A percentile compares a stretch with the other conserved stretches of the same genome.
phyloP scores from a whole-genome alignment of 2,797 vertebrate genomes.

The Pantherophis vulpinus region DNA sequence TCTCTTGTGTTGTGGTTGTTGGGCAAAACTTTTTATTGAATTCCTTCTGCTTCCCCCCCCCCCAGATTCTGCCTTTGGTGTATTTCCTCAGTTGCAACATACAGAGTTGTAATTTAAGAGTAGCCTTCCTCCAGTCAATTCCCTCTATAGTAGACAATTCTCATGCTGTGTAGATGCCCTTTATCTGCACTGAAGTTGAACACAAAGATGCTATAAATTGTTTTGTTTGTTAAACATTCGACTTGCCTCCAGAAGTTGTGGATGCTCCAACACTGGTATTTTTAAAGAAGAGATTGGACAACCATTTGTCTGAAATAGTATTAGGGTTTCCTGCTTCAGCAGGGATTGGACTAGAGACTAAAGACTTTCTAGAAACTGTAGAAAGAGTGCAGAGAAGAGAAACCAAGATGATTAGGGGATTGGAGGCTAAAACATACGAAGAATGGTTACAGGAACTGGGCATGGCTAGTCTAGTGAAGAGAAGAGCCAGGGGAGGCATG shows the following conservation, averaged over 20 bases:
- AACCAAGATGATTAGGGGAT: no score
- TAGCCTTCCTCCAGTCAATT: not conserved
- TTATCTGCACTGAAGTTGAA: not conserved
- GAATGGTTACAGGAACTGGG: no score
- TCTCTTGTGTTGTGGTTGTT: constrained; percentile 65
- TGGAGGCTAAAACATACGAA: no score
- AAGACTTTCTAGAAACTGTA: no score
- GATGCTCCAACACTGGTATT: not conserved
- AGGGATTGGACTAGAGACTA: not conserved
- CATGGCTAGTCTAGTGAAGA: no score
- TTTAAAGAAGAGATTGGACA: not conserved
- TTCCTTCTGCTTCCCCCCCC: constrained; percentile 10
- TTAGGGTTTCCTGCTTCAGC: not conserved
- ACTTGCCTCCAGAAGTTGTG: not conserved
- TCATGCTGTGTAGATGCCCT: not conserved
- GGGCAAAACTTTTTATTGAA: constrained; percentile 61
- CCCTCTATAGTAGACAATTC: not conserved
- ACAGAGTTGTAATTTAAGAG: not conserved
- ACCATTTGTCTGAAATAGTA: not conserved
- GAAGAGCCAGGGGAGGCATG: no score
- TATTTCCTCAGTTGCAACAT: constrained; percentile 22
- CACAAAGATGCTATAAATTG: not conserved
- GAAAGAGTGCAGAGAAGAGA: no score
- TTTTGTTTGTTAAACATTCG: constrained; percentile 19
- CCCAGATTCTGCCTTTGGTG: constrained; percentile 45